Conservation (phyloP, 2,888 invertebrate species). For the Hylaea fasciaria region DNA sequence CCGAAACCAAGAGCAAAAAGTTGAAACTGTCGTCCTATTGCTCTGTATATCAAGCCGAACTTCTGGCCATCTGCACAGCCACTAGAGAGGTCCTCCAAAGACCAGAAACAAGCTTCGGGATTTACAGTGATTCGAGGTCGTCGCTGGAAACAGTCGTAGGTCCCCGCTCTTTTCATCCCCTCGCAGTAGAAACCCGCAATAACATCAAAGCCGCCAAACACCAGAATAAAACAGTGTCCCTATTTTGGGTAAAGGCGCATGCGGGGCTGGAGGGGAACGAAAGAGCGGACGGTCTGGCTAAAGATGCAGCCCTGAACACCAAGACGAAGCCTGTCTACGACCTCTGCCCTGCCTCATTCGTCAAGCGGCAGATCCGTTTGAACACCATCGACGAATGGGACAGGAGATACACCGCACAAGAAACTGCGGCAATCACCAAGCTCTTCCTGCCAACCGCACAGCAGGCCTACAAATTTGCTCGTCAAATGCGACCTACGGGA, state of each 20-base stretch:
- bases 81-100: slow-evolving; percentile 2
- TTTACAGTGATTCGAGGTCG: slow-evolving; percentile 30
- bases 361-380: slow-evolving; percentile 25
- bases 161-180: slow-evolving; percentile 19
- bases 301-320: slow-evolving; percentile 31
- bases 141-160: slow-evolving; percentile 20
- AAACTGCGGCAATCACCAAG: slow-evolving; percentile 25
- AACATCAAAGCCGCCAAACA: no score
- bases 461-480: slow-evolving; percentile 4
- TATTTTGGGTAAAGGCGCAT: slow-evolving; percentile 39
- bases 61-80: no score
- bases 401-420: slow-evolving; percentile 3
- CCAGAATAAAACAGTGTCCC: not conserved
- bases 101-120: not conserved
- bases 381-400: slow-evolving; percentile 24
- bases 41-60: no score
- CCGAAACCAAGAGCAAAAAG: slow-evolving; percentile 19
- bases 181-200: slow-evolving; percentile 10
- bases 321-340: slow-evolving; percentile 16
- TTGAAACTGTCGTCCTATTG: no score
- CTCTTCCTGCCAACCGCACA: slow-evolving; percentile 29
- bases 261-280: slow-evolving; percentile 36
- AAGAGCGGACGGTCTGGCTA: slow-evolving; percentile 35
- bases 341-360: slow-evolving; percentile 26
- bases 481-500: not conserved